Conservation (phyloP, 1,140 invertebrate genomes). For the Heliconius himera region DNA sequence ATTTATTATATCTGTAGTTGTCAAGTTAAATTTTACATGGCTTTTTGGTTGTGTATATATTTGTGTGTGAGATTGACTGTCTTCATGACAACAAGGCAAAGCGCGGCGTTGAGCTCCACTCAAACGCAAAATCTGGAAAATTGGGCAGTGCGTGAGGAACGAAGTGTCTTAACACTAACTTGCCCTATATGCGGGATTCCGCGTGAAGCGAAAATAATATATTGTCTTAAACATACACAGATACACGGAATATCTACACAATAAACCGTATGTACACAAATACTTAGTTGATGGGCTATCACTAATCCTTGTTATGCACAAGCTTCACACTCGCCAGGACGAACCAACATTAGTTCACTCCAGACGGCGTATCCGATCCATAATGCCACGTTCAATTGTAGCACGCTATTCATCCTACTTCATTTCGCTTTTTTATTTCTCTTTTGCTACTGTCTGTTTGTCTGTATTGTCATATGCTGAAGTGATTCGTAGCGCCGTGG, state of each 20-base stretch:
- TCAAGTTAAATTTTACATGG: no score
- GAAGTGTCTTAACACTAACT: not conserved
- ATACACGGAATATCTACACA: not conserved
- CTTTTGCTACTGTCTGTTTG: slow-evolving; percentile 47
- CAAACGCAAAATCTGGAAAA: not conserved
- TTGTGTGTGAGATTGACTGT: no score
- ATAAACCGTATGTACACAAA: not conserved
- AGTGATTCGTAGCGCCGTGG: not conserved
- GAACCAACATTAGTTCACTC: slow-evolving; percentile 41
- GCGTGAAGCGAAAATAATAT: no score
- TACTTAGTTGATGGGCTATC: slow-evolving; percentile 15
- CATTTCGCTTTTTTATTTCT: not conserved
- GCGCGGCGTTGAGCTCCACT: not conserved
- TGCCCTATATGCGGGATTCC: no score
- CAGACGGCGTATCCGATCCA: slow-evolving; percentile 47
- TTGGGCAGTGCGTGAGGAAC: not conserved
- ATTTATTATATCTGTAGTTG: not conserved
- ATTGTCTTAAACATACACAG: not conserved
- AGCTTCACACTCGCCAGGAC: slow-evolving; percentile 28
- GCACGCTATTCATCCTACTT: slow-evolving; percentile 10
- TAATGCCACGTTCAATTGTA: slow-evolving; percentile 43
- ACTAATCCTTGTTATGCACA: slow-evolving; percentile 31
- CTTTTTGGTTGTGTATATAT: no score
- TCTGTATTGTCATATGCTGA: slow-evolving; percentile 65
- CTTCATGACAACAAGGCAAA: not conserved